phyloP scores from a whole-genome alignment of 1,140 invertebrate species.

The Sarcophaga peregrina region DNA sequence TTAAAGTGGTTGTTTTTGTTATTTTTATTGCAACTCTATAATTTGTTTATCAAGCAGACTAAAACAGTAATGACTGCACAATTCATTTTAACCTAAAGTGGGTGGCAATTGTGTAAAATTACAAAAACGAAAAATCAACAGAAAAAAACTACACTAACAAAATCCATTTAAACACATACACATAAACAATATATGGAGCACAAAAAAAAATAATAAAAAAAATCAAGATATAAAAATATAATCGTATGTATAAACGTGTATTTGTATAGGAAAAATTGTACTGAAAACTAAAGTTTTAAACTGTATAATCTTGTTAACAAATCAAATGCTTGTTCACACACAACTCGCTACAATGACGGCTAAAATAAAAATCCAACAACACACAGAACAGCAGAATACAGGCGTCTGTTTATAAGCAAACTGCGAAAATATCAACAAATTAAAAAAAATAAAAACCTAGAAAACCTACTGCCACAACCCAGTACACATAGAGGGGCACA shows the following conservation, averaged over 20 bases:
- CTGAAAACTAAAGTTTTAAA: conserved; percentile 7
- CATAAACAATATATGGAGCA: background rate
- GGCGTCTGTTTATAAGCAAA: background rate
- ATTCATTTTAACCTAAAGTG: conserved; percentile 26
- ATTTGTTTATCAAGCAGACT: conserved; percentile 12
- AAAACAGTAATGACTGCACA: conserved; percentile 19
- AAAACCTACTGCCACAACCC: too few species aligned
- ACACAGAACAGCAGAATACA: conserved; percentile 8
- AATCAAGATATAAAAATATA: too few species aligned
- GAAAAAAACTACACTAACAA: too few species aligned
- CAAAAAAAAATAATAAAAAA: too few species aligned
- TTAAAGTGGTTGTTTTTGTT: background rate
- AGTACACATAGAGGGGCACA: too few species aligned
- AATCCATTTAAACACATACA: too few species aligned
- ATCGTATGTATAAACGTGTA: background rate
- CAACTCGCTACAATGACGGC: conserved; percentile 3
- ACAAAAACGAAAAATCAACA: too few species aligned
- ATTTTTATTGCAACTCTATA: conserved; percentile 10
- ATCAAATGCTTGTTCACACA: conserved; percentile 66
- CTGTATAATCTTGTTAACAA: conserved; percentile 65
- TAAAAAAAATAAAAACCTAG: background rate
- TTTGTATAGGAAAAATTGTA: background rate
- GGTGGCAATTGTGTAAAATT: conserved; percentile 27
- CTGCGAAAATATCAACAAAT: background rate
- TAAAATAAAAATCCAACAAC: background rate